Evolutionary conservation across 1,140 invertebrate genomes (phyloP), one percentile per base, ranked within the genome.

Genomic region (Anagrus nilaparvatae): DNA sequence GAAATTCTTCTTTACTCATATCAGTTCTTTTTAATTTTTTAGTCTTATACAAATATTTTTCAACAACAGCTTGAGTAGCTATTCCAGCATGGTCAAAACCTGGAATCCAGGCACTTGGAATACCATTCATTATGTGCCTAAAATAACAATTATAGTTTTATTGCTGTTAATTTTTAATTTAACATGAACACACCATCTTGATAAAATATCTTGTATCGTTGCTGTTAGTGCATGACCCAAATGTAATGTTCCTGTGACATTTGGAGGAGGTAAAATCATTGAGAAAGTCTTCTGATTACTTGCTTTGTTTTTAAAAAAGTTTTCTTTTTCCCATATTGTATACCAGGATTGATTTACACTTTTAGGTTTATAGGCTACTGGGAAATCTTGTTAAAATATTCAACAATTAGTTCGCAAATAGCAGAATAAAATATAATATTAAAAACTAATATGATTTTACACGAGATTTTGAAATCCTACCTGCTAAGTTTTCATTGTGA

Each of bases 191-290:
- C 18, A 86, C 78, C 89, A 91, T 72, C 93, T 74, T 6, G 78
- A 76, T 31, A 97, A 71, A 24, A 87, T 78, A 73, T 98, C 95
- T 67, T 97, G 84, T 25, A 99, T 75, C 17, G 88, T 80, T 48
- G 78, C 78, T n/a, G 89, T 96, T 8, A 99, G 67, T 13, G 92
- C 91, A 73, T 99, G 96, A 2, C 96, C 96, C 52, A 99, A 75
- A 76, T 99, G 96, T 20, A 99, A 72, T 50, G 77, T 82, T 20
- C 96, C 96, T 0, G 96, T 99, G 10, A 99, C 81, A 73, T 99
- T 99, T 9, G 96, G 96, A 8, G 96, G 96, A n/a, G 96, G 96
- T 37, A 99, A 73, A 16, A 97, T 73, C 71, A 97, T 82, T 43
- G 79, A 81, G 64, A 90, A 96, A 31, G 49, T 40, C 38, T 56